Evolutionary conservation across 2,888 invertebrate genomes (phyloP), one percentile per base, ranked within the genome.

Genomic region (Trichopria drosophilae): DNA sequence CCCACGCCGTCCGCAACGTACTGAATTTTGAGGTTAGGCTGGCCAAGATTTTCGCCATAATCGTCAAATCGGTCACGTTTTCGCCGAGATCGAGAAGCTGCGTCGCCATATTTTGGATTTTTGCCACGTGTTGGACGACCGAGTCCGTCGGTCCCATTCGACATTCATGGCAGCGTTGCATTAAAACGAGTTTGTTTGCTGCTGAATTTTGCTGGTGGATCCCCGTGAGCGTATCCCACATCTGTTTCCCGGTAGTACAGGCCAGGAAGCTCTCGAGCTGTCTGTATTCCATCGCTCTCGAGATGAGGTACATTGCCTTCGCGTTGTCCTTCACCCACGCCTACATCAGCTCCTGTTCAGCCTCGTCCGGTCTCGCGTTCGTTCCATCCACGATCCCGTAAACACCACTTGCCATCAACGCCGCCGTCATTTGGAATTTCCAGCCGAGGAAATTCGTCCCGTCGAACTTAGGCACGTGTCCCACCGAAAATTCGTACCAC

Each of bases 41-140:
- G 2, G 57, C 64, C 5, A 65, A 42, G 18, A 63, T 52, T 36
- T 66, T 65, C 7, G 63, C 58, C 48, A 62, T 62, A 1, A 63
- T 28, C 0, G 57, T 31, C 6, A 40, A 19, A 6, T 60, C 55
- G 0, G 60, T 48, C 2, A 65, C 41, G 1, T 9, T 13, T 7
- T 62, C 62, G 1, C 60, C 63, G 1, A 66, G 40, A 36, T 65
- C 65, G 6, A 45, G 46, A 10, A 63, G 28, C 34, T 57, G 55
- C 0, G 43, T 31, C 1, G 58, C 62, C 42, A 63, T 52, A 35
- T 64, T 64, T n/a, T 39, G 34, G 9, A 61, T 36, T 15, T 35
- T 51, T 1, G 61, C 44, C 0, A 65, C 43, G 42, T 58, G 58
- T 1, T 44, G 51, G 12, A 58, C 40, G 4, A 59, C 46, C 1